phyloP scores from a whole-genome alignment of 1,140 invertebrate genomes.

The Gryon sp. region DNA sequence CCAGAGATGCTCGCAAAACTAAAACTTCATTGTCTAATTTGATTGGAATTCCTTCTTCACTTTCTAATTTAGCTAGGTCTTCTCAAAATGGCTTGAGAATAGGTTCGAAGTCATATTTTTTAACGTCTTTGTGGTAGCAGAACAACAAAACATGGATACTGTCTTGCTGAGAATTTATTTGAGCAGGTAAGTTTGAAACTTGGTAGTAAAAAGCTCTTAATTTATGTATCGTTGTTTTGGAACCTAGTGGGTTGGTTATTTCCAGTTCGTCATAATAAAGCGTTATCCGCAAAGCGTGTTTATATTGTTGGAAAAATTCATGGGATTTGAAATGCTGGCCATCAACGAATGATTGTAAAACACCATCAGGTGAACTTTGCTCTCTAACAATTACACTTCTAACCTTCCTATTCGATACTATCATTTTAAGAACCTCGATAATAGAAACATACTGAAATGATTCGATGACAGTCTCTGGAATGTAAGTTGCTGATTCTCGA shows the following conservation, averaged over 20 bases:
- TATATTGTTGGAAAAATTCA: constrained; percentile 37
- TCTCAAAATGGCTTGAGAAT: constrained; percentile 38
- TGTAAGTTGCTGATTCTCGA: constrained; percentile 17
- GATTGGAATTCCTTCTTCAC: constrained; percentile 10
- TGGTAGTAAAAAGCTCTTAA: constrained; percentile 56
- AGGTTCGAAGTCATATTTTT: constrained; percentile 42
- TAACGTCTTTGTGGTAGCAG: constrained; percentile 37
- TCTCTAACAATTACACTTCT: constrained; percentile 35
- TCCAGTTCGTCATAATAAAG: constrained; percentile 59
- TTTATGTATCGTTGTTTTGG: constrained; percentile 54
- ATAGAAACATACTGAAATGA: constrained; percentile 51
- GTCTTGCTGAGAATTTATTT: constrained; percentile 53
- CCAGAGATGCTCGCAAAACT: not conserved
- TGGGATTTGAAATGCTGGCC: constrained; percentile 30
- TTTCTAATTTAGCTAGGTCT: constrained; percentile 23
- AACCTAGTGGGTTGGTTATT: constrained; percentile 53
- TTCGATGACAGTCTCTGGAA: constrained; percentile 33
- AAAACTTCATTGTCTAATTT: not conserved
- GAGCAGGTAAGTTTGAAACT: constrained; percentile 44
- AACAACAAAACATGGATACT: constrained; percentile 46
- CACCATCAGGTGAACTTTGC: constrained; percentile 29
- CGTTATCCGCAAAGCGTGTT: constrained; percentile 36
- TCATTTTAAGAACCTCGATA: constrained; percentile 31
- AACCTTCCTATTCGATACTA: constrained; percentile 39
- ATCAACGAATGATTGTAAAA: constrained; percentile 40